Evolutionary conservation across 2,113 vertebrate genomes (phyloP).

Genomic region (Phaethornis superciliosus): DNA sequence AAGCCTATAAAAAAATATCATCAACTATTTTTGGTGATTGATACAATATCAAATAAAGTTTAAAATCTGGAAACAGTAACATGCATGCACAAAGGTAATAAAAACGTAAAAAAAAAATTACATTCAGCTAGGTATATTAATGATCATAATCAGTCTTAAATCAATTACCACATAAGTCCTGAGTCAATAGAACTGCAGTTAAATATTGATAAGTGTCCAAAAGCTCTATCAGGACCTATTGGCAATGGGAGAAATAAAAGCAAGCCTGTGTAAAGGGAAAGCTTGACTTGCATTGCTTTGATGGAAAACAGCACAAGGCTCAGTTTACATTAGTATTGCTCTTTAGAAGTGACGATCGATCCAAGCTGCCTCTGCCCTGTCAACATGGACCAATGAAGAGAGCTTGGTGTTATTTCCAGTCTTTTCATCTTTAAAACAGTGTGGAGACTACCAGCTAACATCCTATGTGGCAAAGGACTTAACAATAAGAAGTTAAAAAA

Average conservation of each 20-base stretch:
- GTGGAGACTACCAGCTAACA: not conserved
- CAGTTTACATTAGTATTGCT: conserved; percentile 71
- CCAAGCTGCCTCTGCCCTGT: conserved; percentile 35
- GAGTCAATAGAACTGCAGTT: conserved; percentile 83
- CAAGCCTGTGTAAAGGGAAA: conserved; percentile 10
- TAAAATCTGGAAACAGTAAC: not conserved
- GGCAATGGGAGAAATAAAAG: conserved; percentile 79
- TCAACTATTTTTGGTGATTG: not conserved
- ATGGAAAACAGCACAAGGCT: conserved; percentile 62
- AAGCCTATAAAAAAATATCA: not conserved
- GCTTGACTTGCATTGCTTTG: conserved; percentile 31
- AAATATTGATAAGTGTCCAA: conserved; percentile 89
- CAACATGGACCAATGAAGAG: conserved; percentile 7
- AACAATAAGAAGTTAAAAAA: not conserved
- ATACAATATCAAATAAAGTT: not conserved
- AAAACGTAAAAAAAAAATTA: conserved; percentile 25
- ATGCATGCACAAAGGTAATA: not conserved
- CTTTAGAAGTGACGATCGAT: conserved; percentile 53
- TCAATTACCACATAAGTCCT: conserved; percentile 87
- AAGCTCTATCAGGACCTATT: conserved; percentile 81
- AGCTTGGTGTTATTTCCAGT: not conserved
- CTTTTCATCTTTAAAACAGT: not conserved
- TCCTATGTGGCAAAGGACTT: not conserved
- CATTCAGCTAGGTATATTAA: conserved; percentile 47
- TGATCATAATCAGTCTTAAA: conserved; percentile 87